Evolutionary conservation across 2,797 vertebrate species (phyloP), one percentile per base, ranked within the genome.

Genomic region (Sebastes kiyomatsui): DNA sequence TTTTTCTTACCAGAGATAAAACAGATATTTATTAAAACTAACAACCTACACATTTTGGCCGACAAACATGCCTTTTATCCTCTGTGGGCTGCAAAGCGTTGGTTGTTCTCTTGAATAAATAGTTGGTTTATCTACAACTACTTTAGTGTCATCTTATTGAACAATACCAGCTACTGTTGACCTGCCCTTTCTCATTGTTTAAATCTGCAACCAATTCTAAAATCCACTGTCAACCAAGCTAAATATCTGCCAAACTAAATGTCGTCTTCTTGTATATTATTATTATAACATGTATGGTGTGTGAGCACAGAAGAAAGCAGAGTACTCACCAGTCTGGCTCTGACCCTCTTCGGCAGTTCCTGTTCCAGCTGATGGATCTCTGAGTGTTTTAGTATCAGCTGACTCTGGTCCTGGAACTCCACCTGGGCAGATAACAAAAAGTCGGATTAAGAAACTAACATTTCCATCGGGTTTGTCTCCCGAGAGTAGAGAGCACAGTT

Each of bases 261-360:
- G 23, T 35, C 20, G 7, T 58, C 23, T 20, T 28, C 8, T 42
- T 27, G 18, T 42, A 18, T 25, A 23, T 16, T 38, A 23, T 10
- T 25, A 25, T 42, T 18, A 42, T 1, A 65, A 27, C 25, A 52
- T 52, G n/a, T 27, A 7, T 7, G 7, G 27, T 49, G 27, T 22
- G 11, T 35, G 32, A 22, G 25, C 18, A 30, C 4, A 49, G 18
- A 3, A 27, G 3, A 12, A 59, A 27, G 55, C 25, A 35, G 38
- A 59, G 4, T 58, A 95, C 97, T 87, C 86, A 99, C 99, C 95
- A 99, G 96, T 79, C 97, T 95, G 54, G 97, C 95, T 82, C 96
- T 95, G 56, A 99, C 98, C 90, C 97, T 96, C 95, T 98, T 99
- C 56, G 98, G 98, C 52, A 99, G 96, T 16, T 98, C 97, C 65